phyloP scores from a whole-genome alignment of 37 sponge, comb jelly and placozoan species.

The Amphimedon queenslandica region DNA sequence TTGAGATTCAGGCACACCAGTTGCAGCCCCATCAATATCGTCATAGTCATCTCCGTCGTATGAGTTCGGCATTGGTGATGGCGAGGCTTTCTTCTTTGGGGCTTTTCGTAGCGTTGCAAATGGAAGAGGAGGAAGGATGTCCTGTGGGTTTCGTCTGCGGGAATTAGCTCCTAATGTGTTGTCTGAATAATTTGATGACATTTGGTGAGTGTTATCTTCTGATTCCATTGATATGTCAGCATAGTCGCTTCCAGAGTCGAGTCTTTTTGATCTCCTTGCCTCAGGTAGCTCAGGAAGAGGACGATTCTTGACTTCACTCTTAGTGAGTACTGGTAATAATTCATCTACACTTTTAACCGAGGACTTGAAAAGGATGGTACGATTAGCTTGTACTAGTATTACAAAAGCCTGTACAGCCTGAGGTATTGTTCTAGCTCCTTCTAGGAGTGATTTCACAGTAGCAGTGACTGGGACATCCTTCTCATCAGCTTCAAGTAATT shows the following conservation, averaged over 20 bases:
- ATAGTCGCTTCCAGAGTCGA: neutral
- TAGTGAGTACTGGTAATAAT: conserved; percentile 60
- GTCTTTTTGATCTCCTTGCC: neutral
- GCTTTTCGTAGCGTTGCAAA: conserved; percentile 24
- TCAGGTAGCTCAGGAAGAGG: conserved; percentile 53
- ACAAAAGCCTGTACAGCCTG: conserved; percentile 41
- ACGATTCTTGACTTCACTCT: conserved; percentile 45
- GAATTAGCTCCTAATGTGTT: neutral
- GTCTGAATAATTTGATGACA: neutral
- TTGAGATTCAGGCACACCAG: neutral
- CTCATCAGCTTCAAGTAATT: conserved; percentile 31
- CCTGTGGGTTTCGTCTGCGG: conserved; percentile 46
- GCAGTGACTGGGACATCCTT: conserved; percentile 23
- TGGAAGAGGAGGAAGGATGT: conserved; percentile 54
- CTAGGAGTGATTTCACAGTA: conserved; percentile 62
- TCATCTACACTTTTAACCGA: neutral
- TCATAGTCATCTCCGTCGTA: conserved; percentile 13
- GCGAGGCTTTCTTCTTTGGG: neutral
- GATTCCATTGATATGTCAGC: neutral
- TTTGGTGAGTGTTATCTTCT: neutral
- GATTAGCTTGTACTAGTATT: conserved; percentile 51
- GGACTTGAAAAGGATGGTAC: conserved; percentile 42
- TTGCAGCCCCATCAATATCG: conserved; percentile 8
- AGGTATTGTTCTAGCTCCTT: conserved; percentile 44
- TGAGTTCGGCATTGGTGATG: neutral